Evolutionary conservation across 2,797 vertebrate genomes (phyloP), one percentile per base, ranked within the genome.

Genomic region (Scyliorhinus canicula): DNA sequence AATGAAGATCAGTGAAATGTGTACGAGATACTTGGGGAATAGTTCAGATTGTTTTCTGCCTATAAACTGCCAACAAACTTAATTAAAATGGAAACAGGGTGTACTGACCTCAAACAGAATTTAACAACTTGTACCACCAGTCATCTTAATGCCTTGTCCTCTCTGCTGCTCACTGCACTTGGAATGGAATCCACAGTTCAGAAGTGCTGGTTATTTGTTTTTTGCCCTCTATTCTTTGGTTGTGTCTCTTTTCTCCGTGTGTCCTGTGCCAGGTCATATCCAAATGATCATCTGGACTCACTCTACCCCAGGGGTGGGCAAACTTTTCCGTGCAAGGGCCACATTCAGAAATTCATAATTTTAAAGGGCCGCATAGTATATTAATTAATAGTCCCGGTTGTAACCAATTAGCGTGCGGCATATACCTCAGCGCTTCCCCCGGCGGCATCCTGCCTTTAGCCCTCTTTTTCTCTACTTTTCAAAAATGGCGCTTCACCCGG

Each of bases 91-190:
- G 86, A 60, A 90, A 60, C 86, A 90, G 84, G 52, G 35, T 90
- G 55, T 90, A 60, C 86, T 90, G 86, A 90, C 86, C 86, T 90
- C 35, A 91, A 65, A 44, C n/a, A 63, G n/a, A 91, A 65, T 65
- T 44, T 65, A 65, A 91, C 88, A 91, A 91, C n/a, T 35, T 88
- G 16, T n/a, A 35, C 57, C 44, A 9, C 21, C 63, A 63, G 57
- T 65, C n/a, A 65, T 91, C 8, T 44, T n/a, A 65, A 91, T 65
- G 60, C 88, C 44, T 65, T 11, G 24, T 65, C 57, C 19, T 91
- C 57, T 65, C 5, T 44, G 55, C 40, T 91, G 88, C 4, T 7
- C 57, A 91, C 65, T 91, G 26, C 5, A 26, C 4, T 44, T 63
- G 60, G 31, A 91, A 91, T 44, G 21, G 65, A 91, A 65, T 24